Evolutionary conservation across 2,888 invertebrate genomes (phyloP).

Genomic region (Kryphioiulus occultus): DNA sequence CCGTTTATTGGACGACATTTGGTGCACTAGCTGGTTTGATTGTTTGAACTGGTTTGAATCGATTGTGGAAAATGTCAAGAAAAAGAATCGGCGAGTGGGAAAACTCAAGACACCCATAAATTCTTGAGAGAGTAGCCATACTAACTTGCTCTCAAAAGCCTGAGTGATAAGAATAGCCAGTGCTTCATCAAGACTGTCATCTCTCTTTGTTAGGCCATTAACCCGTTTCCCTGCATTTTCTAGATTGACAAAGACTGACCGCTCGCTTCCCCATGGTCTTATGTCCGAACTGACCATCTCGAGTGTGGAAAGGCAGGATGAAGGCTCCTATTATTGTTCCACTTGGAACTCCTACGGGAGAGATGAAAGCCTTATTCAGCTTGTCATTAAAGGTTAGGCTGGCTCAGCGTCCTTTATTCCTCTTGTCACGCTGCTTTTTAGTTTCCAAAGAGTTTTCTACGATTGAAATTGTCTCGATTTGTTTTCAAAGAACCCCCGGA

Average conservation of each 20-base stretch:
- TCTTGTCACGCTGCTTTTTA: not conserved
- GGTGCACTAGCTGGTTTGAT: no score
- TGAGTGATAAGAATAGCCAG: not conserved
- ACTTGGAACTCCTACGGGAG: conserved; percentile 51
- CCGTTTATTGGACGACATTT: no score
- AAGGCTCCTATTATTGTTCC: conserved; percentile 48
- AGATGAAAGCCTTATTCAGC: conserved; percentile 49
- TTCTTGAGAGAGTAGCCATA: not conserved
- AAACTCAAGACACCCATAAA: not conserved
- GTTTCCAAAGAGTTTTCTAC: not conserved
- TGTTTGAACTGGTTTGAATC: no score
- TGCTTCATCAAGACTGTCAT: not conserved
- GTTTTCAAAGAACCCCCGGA: conserved; percentile 53
- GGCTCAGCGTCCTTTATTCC: not conserved
- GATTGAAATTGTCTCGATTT: not conserved
- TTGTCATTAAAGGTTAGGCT: conserved; percentile 47
- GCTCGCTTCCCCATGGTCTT: conserved; percentile 47
- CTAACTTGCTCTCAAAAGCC: not conserved
- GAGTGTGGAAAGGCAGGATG: conserved; percentile 48
- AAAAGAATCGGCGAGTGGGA: no score
- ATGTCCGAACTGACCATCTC: conserved; percentile 49
- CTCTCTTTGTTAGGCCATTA: not conserved
- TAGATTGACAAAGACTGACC: conserved; percentile 46
- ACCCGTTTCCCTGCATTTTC: not conserved
- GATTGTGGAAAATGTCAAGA: no score